These are phyloP conservation scores for Heterochromis multidens DNA, from an alignment of 2,113 vertebrate genomes.

Conservation along the genomic window DNA sequence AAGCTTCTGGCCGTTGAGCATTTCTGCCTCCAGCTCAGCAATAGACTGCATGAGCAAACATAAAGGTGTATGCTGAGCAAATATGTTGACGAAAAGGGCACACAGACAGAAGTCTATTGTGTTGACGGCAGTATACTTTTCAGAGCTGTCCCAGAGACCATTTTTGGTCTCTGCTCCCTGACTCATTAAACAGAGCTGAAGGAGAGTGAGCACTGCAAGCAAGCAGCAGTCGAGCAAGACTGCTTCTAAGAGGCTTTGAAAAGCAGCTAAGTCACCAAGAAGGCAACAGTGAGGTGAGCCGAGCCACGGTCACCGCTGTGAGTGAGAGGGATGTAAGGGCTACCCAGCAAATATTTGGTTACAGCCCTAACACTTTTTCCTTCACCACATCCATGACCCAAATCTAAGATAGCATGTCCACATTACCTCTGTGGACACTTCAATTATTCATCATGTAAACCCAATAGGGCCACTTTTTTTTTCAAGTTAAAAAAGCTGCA, in stretches of 20 bases:
- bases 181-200: too few species aligned
- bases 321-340: background rate
- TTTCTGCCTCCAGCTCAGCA: slow-evolving; percentile 82
- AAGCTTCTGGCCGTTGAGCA: slow-evolving; percentile 90
- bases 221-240: background rate
- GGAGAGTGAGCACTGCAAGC: background rate
- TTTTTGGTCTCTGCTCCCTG: background rate
- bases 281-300: background rate
- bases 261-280: background rate
- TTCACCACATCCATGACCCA: background rate
- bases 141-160: background rate
- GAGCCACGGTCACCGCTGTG: background rate
- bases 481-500: background rate
- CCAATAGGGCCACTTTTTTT: background rate
- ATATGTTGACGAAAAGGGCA: background rate
- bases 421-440: background rate
- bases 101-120: background rate
- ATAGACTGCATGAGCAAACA: slow-evolving; percentile 73
- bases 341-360: background rate
- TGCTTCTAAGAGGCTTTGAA: background rate
- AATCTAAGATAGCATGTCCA: background rate
- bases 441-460: background rate
- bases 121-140: background rate
- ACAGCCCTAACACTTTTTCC: background rate
- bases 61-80: background rate